These are phyloP conservation scores for Pluvialis apricaria DNA, from an alignment of 2,113 vertebrate genomes.

Conservation along the genomic window DNA sequence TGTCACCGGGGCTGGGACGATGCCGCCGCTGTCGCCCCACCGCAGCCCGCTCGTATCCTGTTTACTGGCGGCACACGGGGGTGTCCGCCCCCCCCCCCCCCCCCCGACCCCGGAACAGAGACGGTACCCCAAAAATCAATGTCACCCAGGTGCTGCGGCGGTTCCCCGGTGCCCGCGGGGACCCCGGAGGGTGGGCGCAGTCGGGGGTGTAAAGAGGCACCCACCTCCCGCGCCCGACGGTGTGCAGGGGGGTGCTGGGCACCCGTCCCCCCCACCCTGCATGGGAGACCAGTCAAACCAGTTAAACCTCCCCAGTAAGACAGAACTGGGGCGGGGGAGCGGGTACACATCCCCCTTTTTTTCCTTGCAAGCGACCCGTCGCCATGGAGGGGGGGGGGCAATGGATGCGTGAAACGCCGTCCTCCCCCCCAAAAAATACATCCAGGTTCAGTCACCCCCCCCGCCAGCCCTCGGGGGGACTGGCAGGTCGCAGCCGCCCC, in stretches of 20 bases:
- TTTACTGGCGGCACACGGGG: not conserved
- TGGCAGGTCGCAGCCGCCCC: too few relatives aligned
- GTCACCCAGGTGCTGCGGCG: not conserved
- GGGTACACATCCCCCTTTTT: not conserved
- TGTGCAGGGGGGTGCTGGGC: not conserved
- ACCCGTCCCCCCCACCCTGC: not conserved
- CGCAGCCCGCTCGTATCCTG: conserved; percentile 14
- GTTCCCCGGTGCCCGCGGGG: rapidly evolving
- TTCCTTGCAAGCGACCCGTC: not conserved
- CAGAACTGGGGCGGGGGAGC: not conserved
- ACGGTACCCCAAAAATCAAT: not conserved
- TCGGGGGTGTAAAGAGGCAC: not conserved
- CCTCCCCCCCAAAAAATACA: too few relatives aligned
- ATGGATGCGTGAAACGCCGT: too few relatives aligned
- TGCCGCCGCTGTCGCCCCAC: not conserved
- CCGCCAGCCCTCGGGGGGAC: too few relatives aligned
- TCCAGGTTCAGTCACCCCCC: too few relatives aligned
- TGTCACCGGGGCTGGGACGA: not conserved
- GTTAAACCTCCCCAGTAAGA: not conserved
- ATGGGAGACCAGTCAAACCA: not conserved
- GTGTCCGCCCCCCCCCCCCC: not conserved
- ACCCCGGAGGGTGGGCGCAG: not conserved
- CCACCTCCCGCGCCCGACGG: not conserved
- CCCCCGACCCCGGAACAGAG: not conserved
- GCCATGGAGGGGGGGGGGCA: not conserved